These are phyloP conservation scores for human (Homo sapiens) DNA, from an alignment of 2,113 vertebrate genomes.

Conservation along the genomic window GRCh38 chr2:238294001-238294500, in stretches of 20 bases:
- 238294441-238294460: neutral
- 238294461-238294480: fast-evolving
- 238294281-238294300: neutral
- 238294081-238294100: neutral
- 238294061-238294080: neutral
- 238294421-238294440: neutral
- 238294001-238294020: neutral
- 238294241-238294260: neutral
- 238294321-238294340: neutral
- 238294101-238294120: fast-evolving
- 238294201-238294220: no score
- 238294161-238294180: neutral
- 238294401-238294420: neutral
- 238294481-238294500: fast-evolving
- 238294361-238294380: neutral
- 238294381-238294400: neutral
- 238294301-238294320: neutral
- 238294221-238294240: neutral
- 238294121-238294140: neutral
- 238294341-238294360: neutral
- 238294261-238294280: neutral
- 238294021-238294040: no score
- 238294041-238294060: no score
- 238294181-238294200: neutral
- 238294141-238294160: neutral